Evolutionary conservation across 2,113 vertebrate genomes (phyloP), one percentile per base, ranked within the genome.

Genomic region (Zosterops borbonicus): DNA sequence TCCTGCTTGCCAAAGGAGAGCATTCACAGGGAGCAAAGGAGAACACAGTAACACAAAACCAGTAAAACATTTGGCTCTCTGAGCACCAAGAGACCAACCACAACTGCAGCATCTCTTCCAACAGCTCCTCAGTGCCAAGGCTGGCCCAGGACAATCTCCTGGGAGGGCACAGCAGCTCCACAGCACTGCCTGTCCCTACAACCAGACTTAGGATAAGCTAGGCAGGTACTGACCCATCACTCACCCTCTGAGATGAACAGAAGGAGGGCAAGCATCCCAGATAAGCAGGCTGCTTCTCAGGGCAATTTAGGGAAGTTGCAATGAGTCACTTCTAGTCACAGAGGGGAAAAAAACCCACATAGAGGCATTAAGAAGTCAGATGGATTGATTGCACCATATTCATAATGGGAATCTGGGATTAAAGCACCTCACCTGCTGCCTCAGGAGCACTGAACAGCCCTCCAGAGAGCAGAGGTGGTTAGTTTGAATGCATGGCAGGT

Each of bases 391-490:
- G 56, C 62, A 65, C 67, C 62, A 44, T 69, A 53, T 68, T 67
- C 10, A 2, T 47, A 37, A 58, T 11, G 33, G 60, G 69, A 71
- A 39, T 71, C 58, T 67, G 9, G 5, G 53, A 90, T 75, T 47
- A 73, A 91, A 91, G 67, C 63, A 56, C n/a, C 89, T 83, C 78
- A 88, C 90, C 87, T 85, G 87, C 89, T 91, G 94, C 67, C 88
- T 39, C 71, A 74, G 78, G n/a, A 91, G 77, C 53, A 46, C 65
- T 14, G 41, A 7, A 6, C 60, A 60, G 47, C 33, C 29, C 76
- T 78, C 50, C 47, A 85, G 41, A 23, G 1, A 3, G 33, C 39
- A 35, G 63, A 50, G 29, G 0, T 39, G 63, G 35, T 62, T 47
- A 16, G 59, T 84, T 16, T 41, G 56, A 74, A 90, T 67, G 82